phyloP scores from a whole-genome alignment of 2,888 invertebrate genomes.

The Drosophila planitibia region DNA sequence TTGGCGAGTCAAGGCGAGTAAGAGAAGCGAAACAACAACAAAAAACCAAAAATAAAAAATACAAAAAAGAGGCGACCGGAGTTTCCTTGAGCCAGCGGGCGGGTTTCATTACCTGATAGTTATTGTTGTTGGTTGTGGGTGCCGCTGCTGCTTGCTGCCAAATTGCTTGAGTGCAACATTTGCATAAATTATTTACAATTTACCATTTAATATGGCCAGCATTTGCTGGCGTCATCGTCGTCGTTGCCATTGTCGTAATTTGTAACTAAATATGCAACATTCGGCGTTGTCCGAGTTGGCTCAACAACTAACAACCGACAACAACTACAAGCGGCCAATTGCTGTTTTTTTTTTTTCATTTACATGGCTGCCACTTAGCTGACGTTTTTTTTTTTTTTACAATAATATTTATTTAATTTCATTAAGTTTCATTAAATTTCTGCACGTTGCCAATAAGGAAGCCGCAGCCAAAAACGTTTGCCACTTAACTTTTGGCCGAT shows the following conservation, averaged over 20 bases:
- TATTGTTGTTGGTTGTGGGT: slow-evolving; percentile 39
- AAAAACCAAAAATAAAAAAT: slow-evolving; percentile 8
- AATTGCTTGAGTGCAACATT: slow-evolving; percentile 72
- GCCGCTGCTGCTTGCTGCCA: slow-evolving; percentile 63
- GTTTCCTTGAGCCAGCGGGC: slow-evolving; percentile 78
- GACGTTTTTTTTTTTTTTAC: slow-evolving; percentile 32
- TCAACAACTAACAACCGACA: slow-evolving; percentile 45
- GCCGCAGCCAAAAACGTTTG: slow-evolving; percentile 63
- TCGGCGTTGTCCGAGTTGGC: slow-evolving; percentile 46
- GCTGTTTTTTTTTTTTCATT: slow-evolving; percentile 8
- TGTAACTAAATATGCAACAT: slow-evolving; percentile 76
- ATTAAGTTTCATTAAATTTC: slow-evolving; percentile 78
- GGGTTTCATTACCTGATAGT: slow-evolving; percentile 74
- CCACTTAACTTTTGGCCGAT: slow-evolving; percentile 61
- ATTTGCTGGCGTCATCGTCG: slow-evolving; percentile 49
- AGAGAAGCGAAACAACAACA: slow-evolving; percentile 9
- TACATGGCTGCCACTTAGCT: slow-evolving; percentile 40
- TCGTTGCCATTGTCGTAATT: slow-evolving; percentile 76
- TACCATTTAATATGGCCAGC: slow-evolving; percentile 76
- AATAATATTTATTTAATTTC: slow-evolving; percentile 77
- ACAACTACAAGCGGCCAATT: slow-evolving; percentile 28
- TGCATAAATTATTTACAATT: slow-evolving; percentile 79
- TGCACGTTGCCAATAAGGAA: slow-evolving; percentile 76
- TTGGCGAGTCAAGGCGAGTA: slow-evolving; percentile 73
- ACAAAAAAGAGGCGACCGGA: slow-evolving; percentile 44